Base-by-base conservation (phyloP, 2,888 invertebrate genomes). In the Sturmia bella region DNA sequence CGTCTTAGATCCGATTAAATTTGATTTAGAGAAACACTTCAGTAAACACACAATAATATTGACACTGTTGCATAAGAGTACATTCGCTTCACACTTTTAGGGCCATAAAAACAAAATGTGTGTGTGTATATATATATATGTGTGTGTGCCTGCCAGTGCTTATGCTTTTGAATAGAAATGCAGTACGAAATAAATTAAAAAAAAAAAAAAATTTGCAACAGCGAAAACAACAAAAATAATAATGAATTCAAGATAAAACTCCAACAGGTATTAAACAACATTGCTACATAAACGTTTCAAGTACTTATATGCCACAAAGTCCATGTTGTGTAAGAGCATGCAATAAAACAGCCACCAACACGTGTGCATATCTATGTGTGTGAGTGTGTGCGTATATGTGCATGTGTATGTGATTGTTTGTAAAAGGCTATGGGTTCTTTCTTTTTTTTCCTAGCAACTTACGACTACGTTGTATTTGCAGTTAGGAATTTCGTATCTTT, bases 401-500 rank as follows among this genome's bases (percentile, higher is more conserved):
- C 15, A 43, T 57, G 48, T 77, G 41, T 64, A 27, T 74, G 52
- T 9, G n/a, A 21, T 70, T 70, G 48, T 63, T 1, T 32, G 5
- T 32, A 6, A n/a, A n/a, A n/a, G n/a, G n/a, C n/a, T n/a, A n/a
- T n/a, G n/a, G n/a, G n/a, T 32, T 32, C 9, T 32, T 32, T 32
- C 9, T 32, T 32, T 32, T 63, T 48, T 37, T 52, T 48, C n/a
- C 17, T 43, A 68, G 54, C 59, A 76, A 63, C 80, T 32, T 56
- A 73, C 15, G 41, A 59, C 56, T 72, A 68, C 21, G 66, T 78
- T 70, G 63, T 68, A 74, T 77, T 64, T 81, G 63, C 82, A 78
- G 82, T 82, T 82, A 82, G 84, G 83, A 85, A 85, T 84, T 76
- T 75, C 19, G 72, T 83, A 80, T 83, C 80, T 72, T 72, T 61